Evolutionary conservation across 2,888 invertebrate genomes (phyloP).

Genomic region (Cotesia congregata): DNA sequence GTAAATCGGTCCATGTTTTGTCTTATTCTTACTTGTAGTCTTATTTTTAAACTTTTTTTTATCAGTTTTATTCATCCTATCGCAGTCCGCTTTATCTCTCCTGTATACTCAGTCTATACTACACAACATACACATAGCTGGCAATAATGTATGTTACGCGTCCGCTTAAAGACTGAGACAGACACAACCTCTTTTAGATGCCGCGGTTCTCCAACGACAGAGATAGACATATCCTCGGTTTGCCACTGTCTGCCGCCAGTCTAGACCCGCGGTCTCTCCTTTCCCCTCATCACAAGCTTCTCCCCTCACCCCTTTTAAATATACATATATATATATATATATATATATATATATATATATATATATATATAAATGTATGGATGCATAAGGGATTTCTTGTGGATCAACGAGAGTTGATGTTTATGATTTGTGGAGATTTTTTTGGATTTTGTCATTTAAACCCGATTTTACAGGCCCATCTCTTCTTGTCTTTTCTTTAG

Average conservation of each 20-base stretch:
- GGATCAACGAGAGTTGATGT: no score
- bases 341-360: neutral
- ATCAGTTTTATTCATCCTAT: neutral
- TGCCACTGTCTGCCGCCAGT: conserved; percentile 64
- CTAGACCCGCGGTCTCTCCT: conserved; percentile 56
- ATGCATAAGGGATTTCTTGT: no score
- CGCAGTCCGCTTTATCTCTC: neutral
- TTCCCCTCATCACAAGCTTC: conserved; percentile 27
- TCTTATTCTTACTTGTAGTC: conserved; percentile 30
- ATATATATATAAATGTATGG: neutral
- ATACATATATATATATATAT: neutral
- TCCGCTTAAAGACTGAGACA: conserved; percentile 11
- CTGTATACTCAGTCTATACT: no score
- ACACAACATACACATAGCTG: no score
- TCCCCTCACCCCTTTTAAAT: conserved; percentile 3
- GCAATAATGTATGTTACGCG: neutral
- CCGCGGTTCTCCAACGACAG: neutral
- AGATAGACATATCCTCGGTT: conserved; percentile 56
- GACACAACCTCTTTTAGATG: neutral
- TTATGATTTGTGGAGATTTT: no score
- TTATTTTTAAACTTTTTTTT: neutral
- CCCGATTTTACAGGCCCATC: no score
- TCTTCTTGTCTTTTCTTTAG: no score
- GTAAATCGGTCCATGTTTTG: conserved; percentile 47
- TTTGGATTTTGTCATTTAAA: neutral